These are phyloP conservation scores for Pygocentrus nattereri DNA, from an alignment of 2,797 vertebrate species.

Conservation along the genomic window DNA sequence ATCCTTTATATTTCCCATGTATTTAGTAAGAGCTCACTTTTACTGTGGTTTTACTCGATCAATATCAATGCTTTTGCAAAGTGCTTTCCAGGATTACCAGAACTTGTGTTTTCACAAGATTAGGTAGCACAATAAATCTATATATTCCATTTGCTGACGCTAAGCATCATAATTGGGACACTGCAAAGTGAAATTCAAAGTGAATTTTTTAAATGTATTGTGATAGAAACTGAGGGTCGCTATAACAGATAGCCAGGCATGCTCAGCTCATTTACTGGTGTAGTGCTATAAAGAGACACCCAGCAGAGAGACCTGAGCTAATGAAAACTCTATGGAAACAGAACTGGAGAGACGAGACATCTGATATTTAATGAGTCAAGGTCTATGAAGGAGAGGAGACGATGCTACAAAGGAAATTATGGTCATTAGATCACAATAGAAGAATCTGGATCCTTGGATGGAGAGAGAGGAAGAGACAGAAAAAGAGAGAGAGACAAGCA, in stretches of 20 bases:
- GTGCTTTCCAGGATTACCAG: neutral
- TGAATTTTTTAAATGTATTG: neutral
- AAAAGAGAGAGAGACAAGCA: constrained; percentile 30
- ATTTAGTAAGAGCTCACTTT: neutral
- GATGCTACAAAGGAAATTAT: constrained; percentile 16
- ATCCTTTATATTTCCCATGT: too few species aligned
- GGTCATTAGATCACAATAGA: constrained; percentile 4
- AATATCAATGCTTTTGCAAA: neutral
- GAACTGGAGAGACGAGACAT: neutral
- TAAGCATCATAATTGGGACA: neutral
- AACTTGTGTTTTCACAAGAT: neutral
- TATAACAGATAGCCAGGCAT: constrained; percentile 3
- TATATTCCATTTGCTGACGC: neutral
- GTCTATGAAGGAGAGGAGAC: constrained; percentile 48
- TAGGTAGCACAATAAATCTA: neutral
- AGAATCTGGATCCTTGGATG: neutral
- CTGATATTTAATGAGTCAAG: neutral
- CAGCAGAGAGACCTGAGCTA: constrained; percentile 17
- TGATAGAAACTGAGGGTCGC: neutral
- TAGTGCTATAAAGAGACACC: constrained; percentile 21
- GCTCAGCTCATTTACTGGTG: constrained; percentile 41
- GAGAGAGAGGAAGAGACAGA: neutral
- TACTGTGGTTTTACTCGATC: neutral
- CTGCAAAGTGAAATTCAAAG: neutral
- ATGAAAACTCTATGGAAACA: constrained; percentile 15